Percentiles rank a stretch among this genome's conserved stretches.
phyloP scores from a whole-genome alignment of 2,888 invertebrate species.

The Cataglyphis albicans region DNA sequence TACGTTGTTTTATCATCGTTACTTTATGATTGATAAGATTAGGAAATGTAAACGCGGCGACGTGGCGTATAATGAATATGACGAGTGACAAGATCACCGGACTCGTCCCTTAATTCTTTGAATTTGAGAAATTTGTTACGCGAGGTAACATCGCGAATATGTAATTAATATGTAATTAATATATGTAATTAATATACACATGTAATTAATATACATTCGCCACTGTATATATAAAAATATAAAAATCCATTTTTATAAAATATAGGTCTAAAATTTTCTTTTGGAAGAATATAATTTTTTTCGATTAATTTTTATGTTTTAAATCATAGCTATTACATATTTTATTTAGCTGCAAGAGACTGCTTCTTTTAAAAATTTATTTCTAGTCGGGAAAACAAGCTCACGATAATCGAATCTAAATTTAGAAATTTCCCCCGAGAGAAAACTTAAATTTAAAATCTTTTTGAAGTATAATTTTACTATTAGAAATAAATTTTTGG shows the following conservation, averaged over 20 bases:
- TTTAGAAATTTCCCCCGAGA: background rate
- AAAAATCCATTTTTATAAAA: background rate
- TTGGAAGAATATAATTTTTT: background rate
- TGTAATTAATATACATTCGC: slow-evolving; percentile 3
- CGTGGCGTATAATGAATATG: background rate
- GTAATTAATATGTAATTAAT: too few relatives aligned
- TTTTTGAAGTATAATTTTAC: slow-evolving; percentile 7
- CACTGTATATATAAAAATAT: background rate
- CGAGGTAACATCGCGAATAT: background rate
- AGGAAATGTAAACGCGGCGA: slow-evolving; percentile 12
- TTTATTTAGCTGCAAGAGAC: background rate
- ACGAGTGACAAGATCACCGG: background rate
- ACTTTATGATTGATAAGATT: slow-evolving; percentile 6
- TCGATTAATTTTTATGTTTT: background rate
- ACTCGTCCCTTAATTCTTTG: background rate
- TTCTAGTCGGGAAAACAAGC: slow-evolving; percentile 1
- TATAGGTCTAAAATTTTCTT: background rate
- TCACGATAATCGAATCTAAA: slow-evolving; percentile 6
- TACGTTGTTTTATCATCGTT: slow-evolving; percentile 7
- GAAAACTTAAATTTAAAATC: background rate
- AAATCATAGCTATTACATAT: background rate
- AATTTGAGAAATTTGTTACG: background rate
- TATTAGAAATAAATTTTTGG: background rate
- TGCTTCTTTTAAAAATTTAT: slow-evolving; percentile 2
- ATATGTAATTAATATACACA: too few relatives aligned